Evolutionary conservation across 2,113 vertebrate genomes (phyloP), one percentile per base, ranked within the genome.

Genomic region (Cynoglossus semilaevis): DNA sequence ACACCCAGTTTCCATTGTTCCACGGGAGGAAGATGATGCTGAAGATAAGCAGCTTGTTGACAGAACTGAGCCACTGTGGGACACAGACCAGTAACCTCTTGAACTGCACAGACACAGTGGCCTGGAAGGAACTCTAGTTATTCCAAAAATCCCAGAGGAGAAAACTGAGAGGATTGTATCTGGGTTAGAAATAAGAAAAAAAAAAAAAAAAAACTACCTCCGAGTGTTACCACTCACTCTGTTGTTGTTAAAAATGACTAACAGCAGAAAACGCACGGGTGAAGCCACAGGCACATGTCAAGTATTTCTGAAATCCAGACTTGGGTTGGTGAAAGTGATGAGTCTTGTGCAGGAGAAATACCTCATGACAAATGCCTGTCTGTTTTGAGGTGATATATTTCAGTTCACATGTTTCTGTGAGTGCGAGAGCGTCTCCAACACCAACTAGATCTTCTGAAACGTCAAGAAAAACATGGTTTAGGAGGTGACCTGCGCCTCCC

Each of bases 111-210:
- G 35, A 63, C 59, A 76, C 67, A 57, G 40, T 34, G 51, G 48
- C 47, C 63, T 63, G 56, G 34, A 64, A 75, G 73, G 73, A 42
- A 83, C 83, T 75, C 64, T 52, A 79, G 53, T 74, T 57, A 81
- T 81, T 60, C 71, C 59, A 77, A 69, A 79, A 63, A 79, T 79
- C 63, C 67, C 65, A 54, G 40, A 34, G 58, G 18, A 71, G 57
- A 77, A 70, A 73, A 76, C 41, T 18, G 51, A 70, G 62, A 59
- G 53, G 60, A 82, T 61, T 78, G 74, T 69, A 34, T 66, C 61
- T 22, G 0, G 15, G 38, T 29, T 29, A 29, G 17, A 29, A 0
- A 36, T 54, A 55, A 19, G 40, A 43, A 56, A 44, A 37, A 47
- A 45, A 7, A 34, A 50, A 18, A 0, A 9, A 41, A 16, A 37